Conservation (phyloP, 1,140 invertebrate genomes). For the Tetranychus urticae region DNA sequence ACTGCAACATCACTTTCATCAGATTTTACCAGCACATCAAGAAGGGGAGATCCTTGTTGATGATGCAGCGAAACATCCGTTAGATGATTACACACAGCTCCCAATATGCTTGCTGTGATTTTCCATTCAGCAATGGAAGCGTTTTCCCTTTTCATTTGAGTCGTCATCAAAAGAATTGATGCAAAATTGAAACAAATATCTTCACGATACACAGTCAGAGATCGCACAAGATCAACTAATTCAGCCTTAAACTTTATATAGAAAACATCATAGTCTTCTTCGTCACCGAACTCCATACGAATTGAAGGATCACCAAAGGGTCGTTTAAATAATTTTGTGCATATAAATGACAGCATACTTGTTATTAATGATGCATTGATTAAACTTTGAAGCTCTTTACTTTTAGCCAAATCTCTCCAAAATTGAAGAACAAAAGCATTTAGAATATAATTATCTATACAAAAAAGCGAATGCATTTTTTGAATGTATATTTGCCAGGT, state of each 20-base stretch:
- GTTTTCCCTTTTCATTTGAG: background rate
- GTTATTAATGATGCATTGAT: background rate
- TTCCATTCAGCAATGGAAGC: background rate
- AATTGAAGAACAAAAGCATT: background rate
- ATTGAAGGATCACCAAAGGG: slow-evolving; percentile 8
- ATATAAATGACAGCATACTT: background rate
- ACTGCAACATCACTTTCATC: background rate
- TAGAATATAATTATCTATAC: slow-evolving; percentile 15
- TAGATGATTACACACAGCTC: slow-evolving; percentile 2
- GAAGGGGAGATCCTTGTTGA: background rate
- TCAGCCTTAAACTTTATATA: slow-evolving; percentile 42
- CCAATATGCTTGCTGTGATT: background rate
- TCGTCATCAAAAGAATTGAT: background rate
- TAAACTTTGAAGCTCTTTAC: background rate
- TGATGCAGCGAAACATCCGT: background rate
- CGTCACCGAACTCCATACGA: slow-evolving; percentile 58
- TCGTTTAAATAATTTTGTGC: background rate
- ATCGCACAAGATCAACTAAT: slow-evolving; percentile 37
- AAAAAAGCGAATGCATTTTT: slow-evolving; percentile 51
- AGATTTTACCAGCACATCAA: background rate
- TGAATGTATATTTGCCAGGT: slow-evolving; percentile 33
- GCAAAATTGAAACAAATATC: slow-evolving; percentile 2
- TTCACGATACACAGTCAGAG: background rate
- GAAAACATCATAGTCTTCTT: slow-evolving; percentile 63
- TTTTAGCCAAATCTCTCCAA: background rate